Evolutionary conservation across 2,113 vertebrate genomes (phyloP).

Genomic region (Tragelaphus scriptus): DNA sequence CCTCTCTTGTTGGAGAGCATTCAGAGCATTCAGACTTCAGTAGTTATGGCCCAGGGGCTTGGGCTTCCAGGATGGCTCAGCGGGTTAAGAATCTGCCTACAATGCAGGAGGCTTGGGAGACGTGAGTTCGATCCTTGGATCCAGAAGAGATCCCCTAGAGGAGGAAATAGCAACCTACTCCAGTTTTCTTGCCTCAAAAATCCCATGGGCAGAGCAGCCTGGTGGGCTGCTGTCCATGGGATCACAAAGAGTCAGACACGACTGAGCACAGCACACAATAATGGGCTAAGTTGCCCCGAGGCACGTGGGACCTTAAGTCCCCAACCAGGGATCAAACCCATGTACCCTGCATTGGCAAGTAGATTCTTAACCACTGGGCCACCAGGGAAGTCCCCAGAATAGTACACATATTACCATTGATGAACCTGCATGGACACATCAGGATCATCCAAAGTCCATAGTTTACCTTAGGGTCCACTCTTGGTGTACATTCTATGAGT

Average conservation of each 20-base stretch:
- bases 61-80: neutral
- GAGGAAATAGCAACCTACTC: neutral
- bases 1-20: neutral
- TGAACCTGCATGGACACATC: neutral
- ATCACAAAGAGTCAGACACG: neutral
- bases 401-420: rapidly evolving
- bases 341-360: neutral
- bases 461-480: neutral
- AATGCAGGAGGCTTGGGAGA: neutral
- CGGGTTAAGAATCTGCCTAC: neutral
- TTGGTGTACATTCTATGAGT: neutral
- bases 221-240: neutral
- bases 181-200: neutral
- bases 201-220: neutral
- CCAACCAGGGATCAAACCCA: neutral
- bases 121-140: neutral
- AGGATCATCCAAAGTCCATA: neutral
- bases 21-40: neutral
- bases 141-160: neutral
- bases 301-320: neutral
- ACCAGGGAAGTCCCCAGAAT: neutral
- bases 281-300: neutral
- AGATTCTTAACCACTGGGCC: neutral
- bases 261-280: neutral
- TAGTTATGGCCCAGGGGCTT: neutral